These are phyloP conservation scores for Popillia japonica DNA, from an alignment of 1,140 invertebrate species.

Conservation along the genomic window DNA sequence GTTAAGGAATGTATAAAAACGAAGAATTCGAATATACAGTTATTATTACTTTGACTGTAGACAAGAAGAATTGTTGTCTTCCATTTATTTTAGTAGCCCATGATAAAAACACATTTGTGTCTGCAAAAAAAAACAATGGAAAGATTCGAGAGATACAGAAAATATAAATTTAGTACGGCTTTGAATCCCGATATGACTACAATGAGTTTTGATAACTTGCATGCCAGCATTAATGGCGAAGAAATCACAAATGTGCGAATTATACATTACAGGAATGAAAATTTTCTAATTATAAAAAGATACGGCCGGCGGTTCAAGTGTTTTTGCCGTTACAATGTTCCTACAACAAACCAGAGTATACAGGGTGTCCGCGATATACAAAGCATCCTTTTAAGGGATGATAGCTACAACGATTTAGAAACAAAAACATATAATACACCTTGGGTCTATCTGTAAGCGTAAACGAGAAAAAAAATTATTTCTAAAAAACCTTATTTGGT, in stretches of 20 bases:
- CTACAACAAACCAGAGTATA: background rate
- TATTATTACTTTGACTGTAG: constrained; percentile 3
- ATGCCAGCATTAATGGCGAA: background rate
- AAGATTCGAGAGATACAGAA: background rate
- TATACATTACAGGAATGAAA: background rate
- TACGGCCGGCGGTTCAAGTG: background rate
- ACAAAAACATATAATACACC: too few relatives aligned
- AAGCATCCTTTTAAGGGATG: too few relatives aligned
- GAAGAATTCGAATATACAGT: constrained; percentile 9
- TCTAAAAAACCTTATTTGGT: too few relatives aligned
- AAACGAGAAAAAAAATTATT: too few relatives aligned
- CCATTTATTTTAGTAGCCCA: background rate
- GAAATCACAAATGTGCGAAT: background rate
- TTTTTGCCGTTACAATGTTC: background rate
- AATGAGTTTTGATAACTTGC: background rate
- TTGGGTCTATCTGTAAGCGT: too few relatives aligned
- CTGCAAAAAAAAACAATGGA: background rate
- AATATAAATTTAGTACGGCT: background rate
- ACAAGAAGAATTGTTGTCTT: background rate
- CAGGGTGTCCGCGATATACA: too few relatives aligned
- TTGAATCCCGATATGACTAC: background rate
- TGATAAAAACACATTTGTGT: constrained; percentile 10
- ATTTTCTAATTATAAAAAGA: background rate
- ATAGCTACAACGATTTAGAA: too few relatives aligned
- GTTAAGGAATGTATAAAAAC: background rate